phyloP scores from a whole-genome alignment of 2,113 vertebrate species.

The Diphyllodes magnificus region DNA sequence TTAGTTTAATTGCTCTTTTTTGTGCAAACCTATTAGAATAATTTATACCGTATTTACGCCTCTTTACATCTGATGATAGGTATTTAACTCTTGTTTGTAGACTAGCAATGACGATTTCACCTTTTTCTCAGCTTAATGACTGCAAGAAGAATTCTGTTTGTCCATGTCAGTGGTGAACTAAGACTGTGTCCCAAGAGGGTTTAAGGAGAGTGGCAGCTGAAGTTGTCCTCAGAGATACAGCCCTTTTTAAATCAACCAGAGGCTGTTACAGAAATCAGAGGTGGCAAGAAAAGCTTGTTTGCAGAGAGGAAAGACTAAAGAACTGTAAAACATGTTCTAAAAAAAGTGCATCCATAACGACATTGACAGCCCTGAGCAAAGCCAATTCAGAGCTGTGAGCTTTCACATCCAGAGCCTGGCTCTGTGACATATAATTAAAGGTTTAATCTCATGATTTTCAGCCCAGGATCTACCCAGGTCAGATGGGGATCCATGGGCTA shows the following conservation, averaged over 20 bases:
- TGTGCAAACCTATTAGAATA: slow-evolving; percentile 61
- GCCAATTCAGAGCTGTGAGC: not conserved
- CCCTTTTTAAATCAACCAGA: not conserved
- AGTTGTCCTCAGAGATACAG: not conserved
- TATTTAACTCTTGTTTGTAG: slow-evolving; percentile 65
- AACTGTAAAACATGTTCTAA: not conserved
- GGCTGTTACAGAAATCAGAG: not conserved
- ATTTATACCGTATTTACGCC: slow-evolving; percentile 60
- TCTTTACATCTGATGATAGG: slow-evolving; percentile 59
- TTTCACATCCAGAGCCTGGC: not conserved
- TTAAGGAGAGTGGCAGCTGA: not conserved
- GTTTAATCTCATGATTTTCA: not conserved
- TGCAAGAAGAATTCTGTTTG: not conserved
- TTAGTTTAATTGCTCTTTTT: slow-evolving; percentile 65
- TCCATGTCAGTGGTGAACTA: not conserved
- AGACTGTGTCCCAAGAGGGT: not conserved
- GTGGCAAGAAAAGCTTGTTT: not conserved
- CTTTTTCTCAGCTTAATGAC: not conserved
- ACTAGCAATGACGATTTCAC: slow-evolving; percentile 25
- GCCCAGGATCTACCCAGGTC: not conserved
- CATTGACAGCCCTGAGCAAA: not conserved
- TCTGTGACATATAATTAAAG: not conserved
- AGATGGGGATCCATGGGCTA: not conserved
- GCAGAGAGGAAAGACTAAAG: not conserved
- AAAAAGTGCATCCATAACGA: not conserved